A percentile compares a stretch with the other conserved stretches of the same genome.
Evolutionary conservation across 2,888 invertebrate genomes (phyloP).

Genomic region (Mythimna albipuncta): DNA sequence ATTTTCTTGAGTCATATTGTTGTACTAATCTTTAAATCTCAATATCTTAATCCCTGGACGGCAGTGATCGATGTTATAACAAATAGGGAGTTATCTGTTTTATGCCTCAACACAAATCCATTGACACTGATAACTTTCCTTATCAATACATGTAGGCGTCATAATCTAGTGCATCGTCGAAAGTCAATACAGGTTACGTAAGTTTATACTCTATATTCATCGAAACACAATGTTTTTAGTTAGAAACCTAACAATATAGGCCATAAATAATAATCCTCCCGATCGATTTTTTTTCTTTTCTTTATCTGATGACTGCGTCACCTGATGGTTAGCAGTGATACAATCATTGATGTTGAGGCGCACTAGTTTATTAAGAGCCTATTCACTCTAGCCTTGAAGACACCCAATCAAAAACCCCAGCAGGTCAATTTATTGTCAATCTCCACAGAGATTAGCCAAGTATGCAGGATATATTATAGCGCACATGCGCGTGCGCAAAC

Average conservation of each 20-base stretch:
- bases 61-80: conserved; percentile 79
- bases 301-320: too few relatives aligned
- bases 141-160: conserved; percentile 68
- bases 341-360: too few relatives aligned
- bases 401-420: too few relatives aligned
- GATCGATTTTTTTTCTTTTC: too few relatives aligned
- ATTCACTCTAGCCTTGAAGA: too few relatives aligned
- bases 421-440: too few relatives aligned
- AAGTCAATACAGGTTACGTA: conserved; percentile 58
- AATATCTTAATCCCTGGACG: conserved; percentile 79
- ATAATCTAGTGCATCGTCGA: conserved; percentile 60
- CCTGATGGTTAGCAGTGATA: too few relatives aligned
- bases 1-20: conserved; percentile 59
- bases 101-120: conserved; percentile 69
- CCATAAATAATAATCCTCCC: too few relatives aligned
- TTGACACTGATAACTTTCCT: conserved; percentile 69
- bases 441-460: too few relatives aligned
- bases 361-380: too few relatives aligned
- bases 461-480: too few relatives aligned
- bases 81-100: conserved; percentile 64
- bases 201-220: conserved; percentile 24
- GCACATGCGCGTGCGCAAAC: too few relatives aligned
- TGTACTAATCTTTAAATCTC: conserved; percentile 75
- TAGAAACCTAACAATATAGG: neutral
- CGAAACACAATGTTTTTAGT: neutral